These are phyloP conservation scores for Dermochelys coriacea DNA, from an alignment of 2,797 vertebrate species.

Conservation along the genomic window DNA sequence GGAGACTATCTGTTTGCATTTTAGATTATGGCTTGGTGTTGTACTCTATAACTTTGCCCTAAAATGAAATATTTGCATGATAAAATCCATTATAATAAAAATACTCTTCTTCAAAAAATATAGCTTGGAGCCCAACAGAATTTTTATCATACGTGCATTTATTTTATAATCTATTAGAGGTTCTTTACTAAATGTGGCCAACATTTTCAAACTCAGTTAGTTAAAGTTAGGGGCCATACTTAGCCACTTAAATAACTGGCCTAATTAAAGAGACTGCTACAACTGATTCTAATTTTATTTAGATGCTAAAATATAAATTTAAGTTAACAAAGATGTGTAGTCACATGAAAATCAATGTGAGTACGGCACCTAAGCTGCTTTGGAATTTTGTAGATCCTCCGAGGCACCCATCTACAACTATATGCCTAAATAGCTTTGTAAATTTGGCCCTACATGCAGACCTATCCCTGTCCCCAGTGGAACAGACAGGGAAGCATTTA, in stretches of 20 bases:
- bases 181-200: not conserved
- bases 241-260: not conserved
- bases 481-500: not conserved
- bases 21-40: not conserved
- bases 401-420: not conserved
- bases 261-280: not conserved
- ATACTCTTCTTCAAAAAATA: not conserved
- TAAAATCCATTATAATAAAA: not conserved
- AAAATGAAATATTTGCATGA: not conserved
- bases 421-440: not conserved
- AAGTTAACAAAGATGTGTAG: not conserved
- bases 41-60: not conserved
- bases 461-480: not conserved
- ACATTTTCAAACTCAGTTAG: not conserved
- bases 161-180: not conserved
- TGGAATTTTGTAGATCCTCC: not conserved
- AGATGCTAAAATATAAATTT: not conserved
- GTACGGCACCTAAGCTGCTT: not conserved
- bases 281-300: not conserved
- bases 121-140: not conserved
- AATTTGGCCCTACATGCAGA: not conserved
- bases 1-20: not conserved
- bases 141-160: not conserved
- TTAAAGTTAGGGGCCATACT: not conserved
- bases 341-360: not conserved